Evolutionary conservation across 2,113 vertebrate genomes (phyloP).

Genomic region (Muntiacus muntjak): DNA sequence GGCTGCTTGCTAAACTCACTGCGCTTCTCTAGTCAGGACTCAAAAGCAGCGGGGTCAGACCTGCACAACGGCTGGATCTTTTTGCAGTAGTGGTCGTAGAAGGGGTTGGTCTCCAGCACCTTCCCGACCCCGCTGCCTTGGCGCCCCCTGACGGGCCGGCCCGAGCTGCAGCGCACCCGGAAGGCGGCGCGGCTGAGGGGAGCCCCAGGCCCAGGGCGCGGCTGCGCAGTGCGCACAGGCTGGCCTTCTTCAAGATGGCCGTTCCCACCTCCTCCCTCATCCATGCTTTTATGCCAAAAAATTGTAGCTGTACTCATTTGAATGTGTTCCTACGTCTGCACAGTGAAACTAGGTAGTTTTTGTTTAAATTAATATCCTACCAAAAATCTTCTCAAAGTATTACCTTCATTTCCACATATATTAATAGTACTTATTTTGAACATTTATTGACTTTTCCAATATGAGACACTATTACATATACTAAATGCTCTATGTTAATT

Average conservation of each 20-base stretch:
- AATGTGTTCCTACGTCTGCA: background rate
- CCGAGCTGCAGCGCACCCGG: conserved; percentile 74
- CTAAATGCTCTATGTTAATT: background rate
- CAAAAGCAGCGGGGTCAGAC: conserved; percentile 88
- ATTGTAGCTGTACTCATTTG: background rate
- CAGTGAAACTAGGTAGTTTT: background rate
- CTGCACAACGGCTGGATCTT: conserved; percentile 92
- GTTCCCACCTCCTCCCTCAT: background rate
- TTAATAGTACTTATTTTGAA: background rate
- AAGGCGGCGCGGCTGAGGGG: conserved; percentile 82
- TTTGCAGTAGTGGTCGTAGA: conserved; percentile 88
- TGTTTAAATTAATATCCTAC: background rate
- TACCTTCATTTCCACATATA: background rate
- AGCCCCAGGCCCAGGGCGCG: conserved; percentile 83
- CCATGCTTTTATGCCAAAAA: background rate
- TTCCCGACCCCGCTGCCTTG: conserved; percentile 49
- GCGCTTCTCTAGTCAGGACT: conserved; percentile 84
- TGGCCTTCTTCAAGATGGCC: conserved; percentile 81
- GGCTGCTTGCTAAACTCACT: conserved; percentile 84
- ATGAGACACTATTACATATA: background rate
- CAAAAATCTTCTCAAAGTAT: background rate
- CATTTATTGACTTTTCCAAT: background rate
- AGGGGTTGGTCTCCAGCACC: conserved; percentile 87
- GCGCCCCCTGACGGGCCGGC: background rate
- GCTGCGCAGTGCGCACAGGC: conserved; percentile 84